Conservation (phyloP, 2,797 vertebrate species). For the Molossus alvarezi region DNA sequence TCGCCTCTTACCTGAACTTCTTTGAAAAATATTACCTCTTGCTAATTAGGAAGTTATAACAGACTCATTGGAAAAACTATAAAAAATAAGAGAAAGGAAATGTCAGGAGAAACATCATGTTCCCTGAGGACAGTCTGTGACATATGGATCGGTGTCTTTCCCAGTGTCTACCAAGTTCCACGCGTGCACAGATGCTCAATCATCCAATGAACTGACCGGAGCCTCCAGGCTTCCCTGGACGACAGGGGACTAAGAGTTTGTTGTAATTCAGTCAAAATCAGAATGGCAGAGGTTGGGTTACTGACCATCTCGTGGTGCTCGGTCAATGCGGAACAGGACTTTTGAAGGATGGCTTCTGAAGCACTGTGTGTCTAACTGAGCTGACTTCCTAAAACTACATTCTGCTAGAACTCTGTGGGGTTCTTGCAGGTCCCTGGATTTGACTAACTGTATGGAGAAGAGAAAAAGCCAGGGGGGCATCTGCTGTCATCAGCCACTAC, state of each 20-base stretch:
- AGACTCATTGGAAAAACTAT: constrained; percentile 1
- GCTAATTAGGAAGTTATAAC: background rate
- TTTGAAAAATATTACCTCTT: constrained; percentile 16
- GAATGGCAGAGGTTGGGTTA: background rate
- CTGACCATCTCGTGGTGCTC: background rate
- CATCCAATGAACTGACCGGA: background rate
- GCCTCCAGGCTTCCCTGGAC: background rate
- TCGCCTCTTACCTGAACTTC: background rate
- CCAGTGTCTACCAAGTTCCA: background rate
- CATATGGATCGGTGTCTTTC: background rate
- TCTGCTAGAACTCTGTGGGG: background rate
- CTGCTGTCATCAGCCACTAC: background rate
- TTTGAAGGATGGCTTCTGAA: constrained; percentile 5
- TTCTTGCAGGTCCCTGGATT: background rate
- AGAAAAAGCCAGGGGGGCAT: background rate
- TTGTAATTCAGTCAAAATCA: background rate
- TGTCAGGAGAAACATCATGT: background rate
- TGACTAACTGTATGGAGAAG: background rate
- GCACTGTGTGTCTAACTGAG: background rate
- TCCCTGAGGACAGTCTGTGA: background rate
- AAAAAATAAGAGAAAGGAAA: background rate
- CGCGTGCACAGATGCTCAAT: background rate
- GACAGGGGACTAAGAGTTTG: background rate
- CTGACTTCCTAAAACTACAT: background rate
- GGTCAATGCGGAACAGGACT: background rate